A percentile compares a stretch with the other conserved stretches of the same genome.
Conservation (phyloP, 2,113 vertebrate genomes). For the Microcebus tavaratra region DNA sequence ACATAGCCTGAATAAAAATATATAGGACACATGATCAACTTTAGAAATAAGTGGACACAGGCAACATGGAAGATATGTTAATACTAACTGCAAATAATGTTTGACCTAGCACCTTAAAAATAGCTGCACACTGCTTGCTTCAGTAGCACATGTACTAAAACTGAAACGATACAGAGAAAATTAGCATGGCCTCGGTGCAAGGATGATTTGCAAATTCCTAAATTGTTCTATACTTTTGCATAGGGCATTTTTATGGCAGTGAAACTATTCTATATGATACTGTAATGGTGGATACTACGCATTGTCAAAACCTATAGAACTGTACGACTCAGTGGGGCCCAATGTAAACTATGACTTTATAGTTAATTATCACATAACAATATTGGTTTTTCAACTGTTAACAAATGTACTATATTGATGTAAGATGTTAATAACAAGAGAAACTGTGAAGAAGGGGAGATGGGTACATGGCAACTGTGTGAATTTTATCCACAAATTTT, state of each 20-base stretch:
- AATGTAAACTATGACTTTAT: neutral
- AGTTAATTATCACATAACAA: neutral
- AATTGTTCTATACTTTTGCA: neutral
- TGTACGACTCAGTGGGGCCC: neutral
- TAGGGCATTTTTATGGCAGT: neutral
- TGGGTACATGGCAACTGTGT: neutral
- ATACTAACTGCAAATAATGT: neutral
- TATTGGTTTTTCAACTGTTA: constrained; percentile 21
- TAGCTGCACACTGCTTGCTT: neutral
- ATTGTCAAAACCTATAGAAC: neutral
- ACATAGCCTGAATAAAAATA: constrained; percentile 47
- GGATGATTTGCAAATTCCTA: neutral
- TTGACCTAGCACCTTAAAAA: neutral
- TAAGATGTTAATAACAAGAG: neutral
- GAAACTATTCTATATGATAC: neutral
- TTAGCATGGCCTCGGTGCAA: neutral
- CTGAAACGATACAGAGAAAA: neutral
- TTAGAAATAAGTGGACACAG: neutral
- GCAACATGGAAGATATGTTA: neutral
- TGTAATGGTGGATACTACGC: neutral
- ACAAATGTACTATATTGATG: neutral
- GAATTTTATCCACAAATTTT: constrained; percentile 13
- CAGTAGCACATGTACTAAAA: neutral
- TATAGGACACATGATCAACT: neutral
- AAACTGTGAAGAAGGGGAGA: neutral